Evolutionary conservation across 2,888 invertebrate genomes (phyloP).

Genomic region (Caenorhabditis sp.): DNA sequence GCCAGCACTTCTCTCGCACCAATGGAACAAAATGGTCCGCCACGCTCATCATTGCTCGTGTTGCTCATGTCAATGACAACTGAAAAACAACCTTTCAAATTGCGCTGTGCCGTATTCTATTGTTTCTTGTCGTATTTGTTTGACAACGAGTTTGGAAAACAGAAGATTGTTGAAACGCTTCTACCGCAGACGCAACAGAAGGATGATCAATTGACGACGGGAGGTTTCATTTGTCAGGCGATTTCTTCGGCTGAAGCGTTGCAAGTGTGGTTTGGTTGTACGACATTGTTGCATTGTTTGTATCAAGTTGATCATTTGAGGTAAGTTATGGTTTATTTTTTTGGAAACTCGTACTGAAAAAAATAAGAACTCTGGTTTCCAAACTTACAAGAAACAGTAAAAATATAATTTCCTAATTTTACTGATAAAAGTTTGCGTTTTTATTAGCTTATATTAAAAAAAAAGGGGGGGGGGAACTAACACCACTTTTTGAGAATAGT

Average conservation of each 20-base stretch:
- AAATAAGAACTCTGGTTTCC: too few species aligned
- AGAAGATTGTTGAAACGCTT: constrained; percentile 83
- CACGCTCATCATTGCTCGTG: constrained; percentile 87
- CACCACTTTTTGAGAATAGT: too few species aligned
- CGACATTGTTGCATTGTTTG: constrained; percentile 87
- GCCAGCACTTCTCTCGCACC: constrained; percentile 74
- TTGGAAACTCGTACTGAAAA: not conserved
- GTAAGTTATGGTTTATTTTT: constrained; percentile 9
- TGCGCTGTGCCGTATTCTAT: constrained; percentile 93
- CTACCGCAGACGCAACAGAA: constrained; percentile 82
- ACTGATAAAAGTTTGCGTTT: too few species aligned
- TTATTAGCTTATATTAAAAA: too few species aligned
- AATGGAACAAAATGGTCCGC: not conserved
- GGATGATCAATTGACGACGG: constrained; percentile 37
- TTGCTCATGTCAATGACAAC: constrained; percentile 97
- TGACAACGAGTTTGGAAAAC: constrained; percentile 83
- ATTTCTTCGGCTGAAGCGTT: constrained; percentile 51
- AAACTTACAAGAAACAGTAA: too few species aligned
- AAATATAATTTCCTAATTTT: too few species aligned
- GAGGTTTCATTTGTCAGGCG: constrained; percentile 47
- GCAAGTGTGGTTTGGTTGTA: constrained; percentile 86
- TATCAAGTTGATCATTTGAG: constrained; percentile 76
- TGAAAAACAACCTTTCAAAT: constrained; percentile 89
- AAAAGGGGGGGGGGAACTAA: too few species aligned
- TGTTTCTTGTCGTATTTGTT: constrained; percentile 95